Percentiles rank a stretch among this genome's conserved stretches.
Conservation (phyloP, 2,113 vertebrate genomes). For the Limnothrissa miodon region DNA sequence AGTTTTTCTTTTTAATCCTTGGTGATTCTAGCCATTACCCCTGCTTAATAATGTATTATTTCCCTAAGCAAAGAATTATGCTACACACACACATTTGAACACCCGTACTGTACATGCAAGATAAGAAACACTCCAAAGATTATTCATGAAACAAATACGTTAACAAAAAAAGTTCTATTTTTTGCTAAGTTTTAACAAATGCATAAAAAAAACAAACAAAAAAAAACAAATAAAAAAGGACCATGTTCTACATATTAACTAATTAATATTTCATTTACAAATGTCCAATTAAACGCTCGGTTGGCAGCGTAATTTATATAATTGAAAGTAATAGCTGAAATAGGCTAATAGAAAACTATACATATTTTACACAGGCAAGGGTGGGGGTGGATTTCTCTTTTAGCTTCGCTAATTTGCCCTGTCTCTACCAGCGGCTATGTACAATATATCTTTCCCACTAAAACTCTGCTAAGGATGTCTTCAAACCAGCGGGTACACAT, state of each 20-base stretch:
- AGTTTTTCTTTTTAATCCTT: neutral
- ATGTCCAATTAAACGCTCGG: constrained; percentile 76
- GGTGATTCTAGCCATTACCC: too few species aligned
- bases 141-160: neutral
- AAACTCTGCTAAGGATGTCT: neutral
- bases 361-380: constrained; percentile 69
- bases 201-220: neutral
- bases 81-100: neutral
- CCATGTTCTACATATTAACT: constrained; percentile 44
- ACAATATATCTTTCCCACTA: neutral
- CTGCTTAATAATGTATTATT: neutral
- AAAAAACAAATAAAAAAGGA: neutral
- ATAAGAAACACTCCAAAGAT: neutral
- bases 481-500: neutral
- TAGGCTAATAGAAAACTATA: constrained; percentile 69
- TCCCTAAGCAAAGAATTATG: neutral
- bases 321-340: constrained; percentile 71
- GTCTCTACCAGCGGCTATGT: neutral
- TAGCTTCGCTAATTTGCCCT: constrained; percentile 59
- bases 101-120: constrained; percentile 26
- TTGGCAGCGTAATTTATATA: constrained; percentile 74
- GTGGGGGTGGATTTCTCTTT: constrained; percentile 42
- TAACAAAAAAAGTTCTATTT: neutral
- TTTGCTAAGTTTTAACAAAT: neutral
- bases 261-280: constrained; percentile 74